Evolutionary conservation across 2,888 invertebrate genomes (phyloP).

Genomic region (Dorcus parallelipipedus): DNA sequence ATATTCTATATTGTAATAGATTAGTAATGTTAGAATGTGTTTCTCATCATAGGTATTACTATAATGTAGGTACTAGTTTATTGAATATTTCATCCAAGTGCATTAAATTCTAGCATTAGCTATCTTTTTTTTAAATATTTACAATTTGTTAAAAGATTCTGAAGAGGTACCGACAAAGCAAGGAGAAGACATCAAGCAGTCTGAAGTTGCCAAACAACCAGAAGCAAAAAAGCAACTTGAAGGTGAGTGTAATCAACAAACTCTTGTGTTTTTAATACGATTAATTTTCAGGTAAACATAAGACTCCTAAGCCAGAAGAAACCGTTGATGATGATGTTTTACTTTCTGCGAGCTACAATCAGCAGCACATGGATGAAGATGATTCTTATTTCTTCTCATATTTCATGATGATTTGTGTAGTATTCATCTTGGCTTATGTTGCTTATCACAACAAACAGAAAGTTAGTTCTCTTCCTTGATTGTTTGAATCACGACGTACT

Average conservation of each 20-base stretch:
- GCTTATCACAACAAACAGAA: constrained; percentile 64
- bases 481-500: background rate
- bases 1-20: no score
- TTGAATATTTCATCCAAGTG: no score
- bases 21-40: no score
- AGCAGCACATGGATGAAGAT: constrained; percentile 47
- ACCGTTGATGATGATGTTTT: constrained; percentile 18
- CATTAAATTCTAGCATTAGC: no score
- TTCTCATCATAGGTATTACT: no score
- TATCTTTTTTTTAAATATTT: no score
- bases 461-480: constrained; percentile 45
- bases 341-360: constrained; percentile 18
- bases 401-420: constrained; percentile 59
- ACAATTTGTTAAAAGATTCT: background rate
- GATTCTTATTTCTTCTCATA: constrained; percentile 68
- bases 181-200: background rate
- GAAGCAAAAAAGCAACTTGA: background rate
- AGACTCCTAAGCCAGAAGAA: constrained; percentile 20
- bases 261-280: no score
- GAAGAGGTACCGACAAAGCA: background rate
- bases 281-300: background rate
- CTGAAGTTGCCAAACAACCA: background rate
- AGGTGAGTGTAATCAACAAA: background rate
- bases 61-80: no score
- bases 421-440: constrained; percentile 61